Percentiles rank a stretch among this genome's conserved stretches.
These are phyloP conservation scores for Gallinago nigripennis DNA, from an alignment of 2,797 vertebrate genomes.

Conservation along the genomic window DNA sequence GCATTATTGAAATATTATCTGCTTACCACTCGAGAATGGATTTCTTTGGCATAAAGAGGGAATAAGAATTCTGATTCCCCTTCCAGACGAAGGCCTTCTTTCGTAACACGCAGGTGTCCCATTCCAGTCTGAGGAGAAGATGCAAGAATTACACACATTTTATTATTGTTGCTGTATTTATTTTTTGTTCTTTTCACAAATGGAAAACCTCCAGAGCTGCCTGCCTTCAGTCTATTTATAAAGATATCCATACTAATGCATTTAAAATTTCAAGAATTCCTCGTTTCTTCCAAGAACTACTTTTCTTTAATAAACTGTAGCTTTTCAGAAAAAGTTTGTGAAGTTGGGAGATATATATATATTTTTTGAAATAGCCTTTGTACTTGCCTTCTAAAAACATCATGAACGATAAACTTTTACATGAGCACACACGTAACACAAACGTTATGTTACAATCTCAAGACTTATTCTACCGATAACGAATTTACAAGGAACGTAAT, in stretches of 20 bases:
- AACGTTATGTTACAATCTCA: background rate
- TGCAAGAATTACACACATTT: background rate
- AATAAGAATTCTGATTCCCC: slow-evolving; percentile 95
- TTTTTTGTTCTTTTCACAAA: background rate
- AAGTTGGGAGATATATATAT: background rate
- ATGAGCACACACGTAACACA: background rate
- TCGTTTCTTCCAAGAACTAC: background rate
- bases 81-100: slow-evolving; percentile 89
- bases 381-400: background rate
- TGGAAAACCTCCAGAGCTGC: background rate
- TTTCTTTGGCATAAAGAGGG: slow-evolving; percentile 91
- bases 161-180: background rate
- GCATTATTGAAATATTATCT: background rate
- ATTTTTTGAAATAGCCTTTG: background rate
- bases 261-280: background rate
- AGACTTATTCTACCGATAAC: background rate
- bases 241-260: background rate
- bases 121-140: slow-evolving; percentile 86
- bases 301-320: background rate
- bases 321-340: background rate
- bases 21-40: slow-evolving; percentile 92
- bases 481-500: background rate
- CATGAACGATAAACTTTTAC: background rate
- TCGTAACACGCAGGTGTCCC: slow-evolving; percentile 88
- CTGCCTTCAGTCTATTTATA: background rate